Evolutionary conservation across 2,888 invertebrate species (phyloP), one percentile per base, ranked within the genome.

Genomic region (Laothoe populi): DNA sequence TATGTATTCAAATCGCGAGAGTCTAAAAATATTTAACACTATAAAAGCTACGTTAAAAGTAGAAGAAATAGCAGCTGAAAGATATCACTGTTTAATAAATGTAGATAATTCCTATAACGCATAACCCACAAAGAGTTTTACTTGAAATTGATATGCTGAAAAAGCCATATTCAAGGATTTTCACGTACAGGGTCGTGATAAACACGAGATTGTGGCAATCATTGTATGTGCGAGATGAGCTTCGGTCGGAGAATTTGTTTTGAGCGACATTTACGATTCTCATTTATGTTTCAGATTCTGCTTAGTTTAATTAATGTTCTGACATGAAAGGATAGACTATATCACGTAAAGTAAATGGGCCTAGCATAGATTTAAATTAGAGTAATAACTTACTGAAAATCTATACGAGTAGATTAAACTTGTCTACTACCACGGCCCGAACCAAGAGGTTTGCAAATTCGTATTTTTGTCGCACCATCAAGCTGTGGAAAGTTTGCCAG

Each of bases 201-300:
- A 38, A 46, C 8, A n/a, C 35, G 8, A 49, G 57, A 68, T 68
- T 63, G 64, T 42, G 63, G 64, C 64, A 70, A 70, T 70, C 60
- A 24, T 35, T 35, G 62, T 49, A 19, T 67, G 63, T 61, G 21
- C 49, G 59, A 26, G 31, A 16, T 2, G 24, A 48, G 48, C 48
- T 19, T 57, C 23, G 35, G 40, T 59, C 24, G 42, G 59, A 69
- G 69, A 19, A 31, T 35, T 19, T 31, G 49, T 53, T 53, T 19
- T 58, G 53, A 7, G 23, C 57, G 0, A 42, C 42, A 42, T 40
- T 48, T 19, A 53, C 0, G 45, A 11, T n/a, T 59, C 60, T 16
- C 26, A 35, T 58, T 58, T 11, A 42, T 42, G 26, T 58, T 58
- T 23, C 58, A 35, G 11, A 10, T 53, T 24, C 48, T 23, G n/a